These are phyloP conservation scores for Drosophila kambysellisi DNA, from an alignment of 2,888 invertebrate genomes.

Conservation along the genomic window DNA sequence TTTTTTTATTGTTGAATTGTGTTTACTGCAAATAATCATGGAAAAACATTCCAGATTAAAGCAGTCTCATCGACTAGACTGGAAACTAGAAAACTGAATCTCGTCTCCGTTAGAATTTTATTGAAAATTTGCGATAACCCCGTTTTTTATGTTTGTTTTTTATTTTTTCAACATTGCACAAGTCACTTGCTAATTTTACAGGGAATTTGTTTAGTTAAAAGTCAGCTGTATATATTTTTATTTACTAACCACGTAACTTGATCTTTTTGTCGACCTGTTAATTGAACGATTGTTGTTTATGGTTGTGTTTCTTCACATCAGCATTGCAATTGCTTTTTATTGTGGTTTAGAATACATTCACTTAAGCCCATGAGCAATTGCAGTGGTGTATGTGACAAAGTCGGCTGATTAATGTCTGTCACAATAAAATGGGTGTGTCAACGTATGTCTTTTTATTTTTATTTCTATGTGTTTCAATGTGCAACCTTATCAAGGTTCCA, in stretches of 20 bases:
- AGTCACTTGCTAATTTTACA: background rate
- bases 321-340: conserved; percentile 30
- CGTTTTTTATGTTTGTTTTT: background rate
- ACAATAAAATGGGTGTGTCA: conserved; percentile 46
- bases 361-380: conserved; percentile 19
- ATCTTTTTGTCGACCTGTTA: conserved; percentile 7
- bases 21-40: conserved; percentile 18
- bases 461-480: conserved; percentile 11
- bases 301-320: conserved; percentile 18
- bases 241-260: background rate
- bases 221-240: background rate
- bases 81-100: conserved; percentile 3
- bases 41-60: conserved; percentile 47
- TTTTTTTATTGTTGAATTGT: conserved; percentile 17
- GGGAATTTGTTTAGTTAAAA: background rate
- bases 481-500: conserved; percentile 14
- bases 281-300: conserved; percentile 21
- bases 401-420: conserved; percentile 21
- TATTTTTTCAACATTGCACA: background rate
- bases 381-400: background rate
- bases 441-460: conserved; percentile 1
- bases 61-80: conserved; percentile 28
- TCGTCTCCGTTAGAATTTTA: background rate
- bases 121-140: conserved; percentile 16
- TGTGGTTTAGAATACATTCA: conserved; percentile 31